phyloP scores from a whole-genome alignment of 2,888 invertebrate genomes.

The Euproctis similis region DNA sequence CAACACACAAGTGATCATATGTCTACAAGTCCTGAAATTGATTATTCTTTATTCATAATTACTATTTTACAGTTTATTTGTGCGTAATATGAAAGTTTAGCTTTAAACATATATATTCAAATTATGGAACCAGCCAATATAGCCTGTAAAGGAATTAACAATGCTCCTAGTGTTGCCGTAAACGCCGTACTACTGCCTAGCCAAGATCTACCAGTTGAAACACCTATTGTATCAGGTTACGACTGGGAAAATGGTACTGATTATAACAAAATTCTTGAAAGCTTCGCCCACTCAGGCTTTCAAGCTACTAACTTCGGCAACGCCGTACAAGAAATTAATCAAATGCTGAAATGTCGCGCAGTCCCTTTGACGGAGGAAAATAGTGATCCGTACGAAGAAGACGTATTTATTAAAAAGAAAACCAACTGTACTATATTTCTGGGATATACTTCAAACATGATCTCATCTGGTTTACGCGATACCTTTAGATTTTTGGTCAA shows the following conservation, averaged over 20 bases:
- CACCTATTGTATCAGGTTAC: conserved; percentile 87
- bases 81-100: too few relatives aligned
- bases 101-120: too few relatives aligned
- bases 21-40: too few relatives aligned
- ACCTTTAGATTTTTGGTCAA: conserved; percentile 84
- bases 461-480: conserved; percentile 95
- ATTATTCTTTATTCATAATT: too few relatives aligned
- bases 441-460: conserved; percentile 98
- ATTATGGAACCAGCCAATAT: conserved; percentile 42
- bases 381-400: conserved; percentile 81
- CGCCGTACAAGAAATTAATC: conserved; percentile 92
- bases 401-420: conserved; percentile 85
- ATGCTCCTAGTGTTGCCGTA: conserved; percentile 74
- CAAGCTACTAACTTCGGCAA: conserved; percentile 97
- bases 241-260: conserved; percentile 94
- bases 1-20: too few relatives aligned
- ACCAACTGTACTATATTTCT: conserved; percentile 95
- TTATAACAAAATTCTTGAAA: conserved; percentile 87
- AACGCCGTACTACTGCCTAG: conserved; percentile 84
- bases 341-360: conserved; percentile 88
- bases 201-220: conserved; percentile 78
- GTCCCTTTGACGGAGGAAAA: conserved; percentile 81
- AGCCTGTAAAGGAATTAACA: conserved; percentile 34
- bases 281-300: conserved; percentile 91
- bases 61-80: too few relatives aligned